Conservation (phyloP, 2,888 invertebrate genomes). For the Gymnocheta viridis region DNA sequence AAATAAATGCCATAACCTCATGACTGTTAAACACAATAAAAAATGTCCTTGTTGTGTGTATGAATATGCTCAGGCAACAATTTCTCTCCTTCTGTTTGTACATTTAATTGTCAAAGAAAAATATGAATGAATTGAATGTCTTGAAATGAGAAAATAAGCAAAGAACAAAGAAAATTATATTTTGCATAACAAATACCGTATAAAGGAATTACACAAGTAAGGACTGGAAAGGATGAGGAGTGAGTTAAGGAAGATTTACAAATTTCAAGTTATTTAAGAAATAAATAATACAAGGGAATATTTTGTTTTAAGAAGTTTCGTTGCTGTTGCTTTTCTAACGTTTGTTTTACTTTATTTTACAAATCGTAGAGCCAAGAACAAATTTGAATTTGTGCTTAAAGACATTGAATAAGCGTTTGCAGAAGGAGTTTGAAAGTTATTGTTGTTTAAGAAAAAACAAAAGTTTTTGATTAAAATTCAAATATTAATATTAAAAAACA, state of each 20-base stretch:
- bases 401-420: conserved; percentile 21
- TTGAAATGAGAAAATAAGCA: conserved; percentile 46
- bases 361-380: conserved; percentile 19
- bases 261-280: conserved; percentile 64
- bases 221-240: not conserved
- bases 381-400: conserved; percentile 32
- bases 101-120: conserved; percentile 66
- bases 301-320: conserved; percentile 11
- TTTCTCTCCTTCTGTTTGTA: not conserved
- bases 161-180: conserved; percentile 67
- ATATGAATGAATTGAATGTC: conserved; percentile 51
- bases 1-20: conserved; percentile 47
- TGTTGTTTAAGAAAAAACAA: conserved; percentile 47
- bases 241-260: conserved; percentile 18
- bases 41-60: conserved; percentile 54
- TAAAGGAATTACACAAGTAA: conserved; percentile 8
- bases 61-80: conserved; percentile 25
- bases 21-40: conserved; percentile 55
- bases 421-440: conserved; percentile 40
- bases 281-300: conserved; percentile 15
- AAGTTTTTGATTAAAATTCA: conserved; percentile 68
- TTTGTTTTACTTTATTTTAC: not conserved
- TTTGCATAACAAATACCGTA: conserved; percentile 67
- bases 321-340: not conserved
- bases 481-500: conserved; percentile 56